A percentile compares a stretch with the other conserved stretches of the same genome.
Evolutionary conservation across 2,797 vertebrate genomes (phyloP).

Genomic region (Coranthus polyacanthus): DNA sequence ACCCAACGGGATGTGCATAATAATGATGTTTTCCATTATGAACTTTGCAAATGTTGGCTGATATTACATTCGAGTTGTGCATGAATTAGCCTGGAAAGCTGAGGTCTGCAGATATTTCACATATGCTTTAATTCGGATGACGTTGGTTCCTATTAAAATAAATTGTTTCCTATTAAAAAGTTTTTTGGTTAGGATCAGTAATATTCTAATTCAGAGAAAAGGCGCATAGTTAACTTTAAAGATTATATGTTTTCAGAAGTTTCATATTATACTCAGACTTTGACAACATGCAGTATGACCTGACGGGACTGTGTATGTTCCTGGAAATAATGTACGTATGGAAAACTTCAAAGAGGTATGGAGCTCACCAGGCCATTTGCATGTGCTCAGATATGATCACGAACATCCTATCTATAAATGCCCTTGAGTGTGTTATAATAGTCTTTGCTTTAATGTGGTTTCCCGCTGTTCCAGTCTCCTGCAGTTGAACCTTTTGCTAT

Average conservation of each 20-base stretch:
- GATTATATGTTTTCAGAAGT: slow-evolving; percentile 24
- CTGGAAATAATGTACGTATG: slow-evolving; percentile 34
- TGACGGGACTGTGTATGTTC: background rate
- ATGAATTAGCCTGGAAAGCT: slow-evolving; percentile 29
- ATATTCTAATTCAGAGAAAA: slow-evolving; percentile 11
- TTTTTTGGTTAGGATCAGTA: slow-evolving; percentile 2
- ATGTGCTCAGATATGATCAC: slow-evolving; percentile 30
- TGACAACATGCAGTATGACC: slow-evolving; percentile 5
- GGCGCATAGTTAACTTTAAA: slow-evolving; percentile 12
- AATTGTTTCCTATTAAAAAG: slow-evolving; percentile 24
- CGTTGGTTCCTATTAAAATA: slow-evolving; percentile 42
- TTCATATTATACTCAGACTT: slow-evolving; percentile 26
- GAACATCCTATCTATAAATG: slow-evolving; percentile 43
- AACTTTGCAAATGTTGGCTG: slow-evolving; percentile 16
- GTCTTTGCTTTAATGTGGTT: slow-evolving; percentile 44
- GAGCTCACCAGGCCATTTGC: slow-evolving; percentile 15
- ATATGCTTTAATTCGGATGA: slow-evolving; percentile 29
- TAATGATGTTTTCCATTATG: slow-evolving; percentile 7
- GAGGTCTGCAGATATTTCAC: slow-evolving; percentile 17
- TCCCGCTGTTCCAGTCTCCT: slow-evolving; percentile 36
- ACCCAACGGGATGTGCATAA: background rate
- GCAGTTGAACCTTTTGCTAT: slow-evolving; percentile 37
- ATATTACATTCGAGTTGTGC: slow-evolving; percentile 19
- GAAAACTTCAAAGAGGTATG: slow-evolving; percentile 20
- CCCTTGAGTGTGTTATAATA: slow-evolving; percentile 27